phyloP scores from a whole-genome alignment of 2,113 vertebrate genomes.

The Peromyscus californicus region DNA sequence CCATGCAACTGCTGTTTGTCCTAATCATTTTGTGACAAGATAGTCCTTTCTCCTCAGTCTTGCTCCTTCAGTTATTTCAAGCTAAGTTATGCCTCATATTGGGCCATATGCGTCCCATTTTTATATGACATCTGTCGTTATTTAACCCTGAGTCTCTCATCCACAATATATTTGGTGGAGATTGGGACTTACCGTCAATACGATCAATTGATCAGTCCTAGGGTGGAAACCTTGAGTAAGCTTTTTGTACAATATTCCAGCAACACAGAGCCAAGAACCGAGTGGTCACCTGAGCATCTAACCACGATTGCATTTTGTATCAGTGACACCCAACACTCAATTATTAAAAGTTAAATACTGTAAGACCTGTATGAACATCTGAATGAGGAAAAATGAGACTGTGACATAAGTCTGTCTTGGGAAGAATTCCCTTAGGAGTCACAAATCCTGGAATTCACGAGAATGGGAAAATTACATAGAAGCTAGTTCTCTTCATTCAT shows the following conservation, averaged over 20 bases:
- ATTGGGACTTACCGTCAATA: not conserved
- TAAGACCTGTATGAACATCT: not conserved
- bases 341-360: constrained; percentile 18
- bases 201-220: not conserved
- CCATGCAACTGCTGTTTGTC: not conserved
- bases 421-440: not conserved
- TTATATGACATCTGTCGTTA: not conserved
- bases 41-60: constrained; percentile 4
- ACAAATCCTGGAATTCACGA: constrained; percentile 47
- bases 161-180: not conserved
- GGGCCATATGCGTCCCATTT: not conserved
- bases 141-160: not conserved
- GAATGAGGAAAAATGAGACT: not conserved
- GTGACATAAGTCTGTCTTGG: not conserved
- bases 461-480: not conserved
- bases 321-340: not conserved
- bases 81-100: not conserved
- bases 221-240: not conserved
- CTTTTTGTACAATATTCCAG: not conserved
- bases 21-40: not conserved
- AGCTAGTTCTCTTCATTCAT: constrained; percentile 20
- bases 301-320: not conserved
- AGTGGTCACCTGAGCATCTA: too few relatives aligned
- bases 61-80: constrained; percentile 4
- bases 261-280: not conserved